Conservation (phyloP, 1,140 invertebrate species). For the Gryllus bimaculatus region DNA sequence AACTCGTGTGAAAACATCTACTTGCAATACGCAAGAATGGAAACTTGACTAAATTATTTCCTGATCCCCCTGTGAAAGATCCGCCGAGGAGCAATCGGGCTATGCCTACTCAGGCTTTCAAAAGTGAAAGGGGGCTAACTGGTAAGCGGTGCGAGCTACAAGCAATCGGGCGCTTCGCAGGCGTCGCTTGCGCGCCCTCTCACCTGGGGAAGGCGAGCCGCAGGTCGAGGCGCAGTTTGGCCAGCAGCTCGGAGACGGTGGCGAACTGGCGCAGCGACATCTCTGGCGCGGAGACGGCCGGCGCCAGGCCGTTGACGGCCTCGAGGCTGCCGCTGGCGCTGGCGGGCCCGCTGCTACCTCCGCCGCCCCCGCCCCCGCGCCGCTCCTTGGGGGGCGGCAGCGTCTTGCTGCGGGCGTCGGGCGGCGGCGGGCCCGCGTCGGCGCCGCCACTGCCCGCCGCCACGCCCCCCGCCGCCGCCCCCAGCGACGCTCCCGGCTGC, state of each 20-base stretch:
- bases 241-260: conserved; percentile 76
- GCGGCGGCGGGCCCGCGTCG: conserved; percentile 13
- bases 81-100: too few species aligned
- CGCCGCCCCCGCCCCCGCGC: conserved; percentile 11
- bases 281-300: conserved; percentile 47
- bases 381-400: neutral
- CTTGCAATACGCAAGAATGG: too few species aligned
- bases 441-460: conserved; percentile 19
- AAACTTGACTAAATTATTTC: too few species aligned
- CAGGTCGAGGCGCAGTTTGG: conserved; percentile 75
- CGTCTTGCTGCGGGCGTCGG: conserved; percentile 23
- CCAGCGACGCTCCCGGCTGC: conserved; percentile 18
- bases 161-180: too few species aligned
- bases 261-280: conserved; percentile 80
- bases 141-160: too few species aligned
- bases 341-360: conserved; percentile 23
- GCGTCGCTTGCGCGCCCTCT: neutral
- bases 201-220: conserved; percentile 78
- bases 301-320: conserved; percentile 18
- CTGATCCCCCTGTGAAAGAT: too few species aligned
- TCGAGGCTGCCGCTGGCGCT: neutral
- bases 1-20: too few species aligned
- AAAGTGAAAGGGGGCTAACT: too few species aligned
- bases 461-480: conserved; percentile 19
- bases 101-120: too few species aligned